These are phyloP conservation scores for Gobio occitaniae DNA, from an alignment of 2,797 vertebrate genomes.

Conservation along the genomic window DNA sequence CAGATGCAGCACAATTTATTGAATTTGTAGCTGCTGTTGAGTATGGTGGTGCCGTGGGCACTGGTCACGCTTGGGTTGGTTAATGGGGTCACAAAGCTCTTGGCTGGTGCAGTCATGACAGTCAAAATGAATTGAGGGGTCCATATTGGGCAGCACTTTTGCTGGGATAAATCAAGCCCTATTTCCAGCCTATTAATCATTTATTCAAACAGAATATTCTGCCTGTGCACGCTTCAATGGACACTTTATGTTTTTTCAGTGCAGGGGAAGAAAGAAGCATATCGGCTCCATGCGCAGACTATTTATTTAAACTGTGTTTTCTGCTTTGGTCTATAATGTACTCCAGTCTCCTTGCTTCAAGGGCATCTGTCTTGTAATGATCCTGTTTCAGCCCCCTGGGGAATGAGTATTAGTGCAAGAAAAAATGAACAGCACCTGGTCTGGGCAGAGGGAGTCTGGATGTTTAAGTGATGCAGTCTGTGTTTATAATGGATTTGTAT, in stretches of 20 bases:
- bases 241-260: slow-evolving; percentile 6
- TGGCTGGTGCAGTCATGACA: slow-evolving; percentile 37
- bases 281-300: neutral
- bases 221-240: slow-evolving; percentile 27
- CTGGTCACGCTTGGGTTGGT: slow-evolving; percentile 24
- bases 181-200: slow-evolving; percentile 54
- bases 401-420: slow-evolving; percentile 11
- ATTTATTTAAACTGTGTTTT: neutral
- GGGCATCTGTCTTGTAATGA: slow-evolving; percentile 52
- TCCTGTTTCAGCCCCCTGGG: slow-evolving; percentile 8
- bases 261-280: slow-evolving; percentile 15
- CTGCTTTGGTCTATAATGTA: slow-evolving; percentile 1
- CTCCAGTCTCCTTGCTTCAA: slow-evolving; percentile 43
- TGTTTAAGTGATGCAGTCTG: neutral
- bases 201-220: slow-evolving; percentile 52
- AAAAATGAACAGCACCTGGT: slow-evolving; percentile 37
- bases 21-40: slow-evolving; percentile 3
- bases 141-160: slow-evolving; percentile 14
- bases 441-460: slow-evolving; percentile 8
- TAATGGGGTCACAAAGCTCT: slow-evolving; percentile 46
- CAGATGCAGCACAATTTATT: slow-evolving; percentile 23
- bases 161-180: slow-evolving; percentile 40
- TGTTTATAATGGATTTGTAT: neutral
- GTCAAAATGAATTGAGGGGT: slow-evolving; percentile 25
- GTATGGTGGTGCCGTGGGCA: neutral